Evolutionary conservation across 1,140 invertebrate species (phyloP).

Genomic region (Copidosoma floridanum): DNA sequence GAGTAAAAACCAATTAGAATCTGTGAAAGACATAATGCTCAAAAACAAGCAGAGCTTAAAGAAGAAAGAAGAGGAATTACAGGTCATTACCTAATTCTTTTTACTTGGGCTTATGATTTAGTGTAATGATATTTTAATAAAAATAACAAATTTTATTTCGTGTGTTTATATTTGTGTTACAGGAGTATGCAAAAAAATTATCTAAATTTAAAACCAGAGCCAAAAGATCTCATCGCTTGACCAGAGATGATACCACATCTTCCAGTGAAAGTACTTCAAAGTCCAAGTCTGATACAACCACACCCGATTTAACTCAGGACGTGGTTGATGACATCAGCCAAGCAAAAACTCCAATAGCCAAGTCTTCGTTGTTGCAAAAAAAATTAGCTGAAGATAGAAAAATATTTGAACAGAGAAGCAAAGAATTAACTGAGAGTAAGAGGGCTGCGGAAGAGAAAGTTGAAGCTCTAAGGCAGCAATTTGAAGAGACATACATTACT

Average conservation of each 20-base stretch:
- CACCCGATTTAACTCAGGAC: constrained; percentile 27
- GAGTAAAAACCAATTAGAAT: constrained; percentile 45
- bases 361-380: constrained; percentile 50
- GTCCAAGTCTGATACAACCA: constrained; percentile 28
- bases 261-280: constrained; percentile 36
- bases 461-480: constrained; percentile 50
- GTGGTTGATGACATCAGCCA: constrained; percentile 46
- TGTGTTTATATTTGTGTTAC: constrained; percentile 19
- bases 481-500: constrained; percentile 48
- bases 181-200: constrained; percentile 52
- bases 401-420: constrained; percentile 51
- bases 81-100: constrained; percentile 38
- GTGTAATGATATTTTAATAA: neutral
- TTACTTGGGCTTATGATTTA: too few relatives aligned
- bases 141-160: neutral
- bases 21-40: constrained; percentile 49
- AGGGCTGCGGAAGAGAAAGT: constrained; percentile 53
- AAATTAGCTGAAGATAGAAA: constrained; percentile 53
- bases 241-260: constrained; percentile 38
- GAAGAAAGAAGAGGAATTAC: constrained; percentile 50
- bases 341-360: constrained; percentile 50
- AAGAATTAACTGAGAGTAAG: constrained; percentile 51
- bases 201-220: constrained; percentile 52
- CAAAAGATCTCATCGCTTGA: constrained; percentile 43
- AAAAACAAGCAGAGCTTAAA: constrained; percentile 48